Evolutionary conservation across 2,888 invertebrate species (phyloP).

Genomic region (Laspeyria flexula): DNA sequence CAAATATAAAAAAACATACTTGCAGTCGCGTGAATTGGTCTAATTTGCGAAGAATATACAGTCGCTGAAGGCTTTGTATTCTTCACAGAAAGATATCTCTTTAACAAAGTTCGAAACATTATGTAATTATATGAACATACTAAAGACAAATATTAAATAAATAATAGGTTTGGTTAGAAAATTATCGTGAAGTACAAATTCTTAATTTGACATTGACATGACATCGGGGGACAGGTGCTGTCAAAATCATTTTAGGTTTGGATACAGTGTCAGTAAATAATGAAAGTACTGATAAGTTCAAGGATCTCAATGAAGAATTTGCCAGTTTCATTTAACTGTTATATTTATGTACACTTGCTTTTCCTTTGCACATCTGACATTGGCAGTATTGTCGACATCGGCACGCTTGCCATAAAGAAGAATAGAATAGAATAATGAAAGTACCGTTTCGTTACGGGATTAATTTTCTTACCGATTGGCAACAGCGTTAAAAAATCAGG

Average conservation of each 20-base stretch:
- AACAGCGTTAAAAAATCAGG: no score
- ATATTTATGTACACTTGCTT: no score
- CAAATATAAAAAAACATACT: constrained; percentile 46
- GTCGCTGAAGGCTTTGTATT: constrained; percentile 34
- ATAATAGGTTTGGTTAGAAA: constrained; percentile 44
- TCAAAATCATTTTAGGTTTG: not conserved
- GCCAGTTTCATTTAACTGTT: no score
- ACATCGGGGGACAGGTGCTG: not conserved
- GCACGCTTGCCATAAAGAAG: no score
- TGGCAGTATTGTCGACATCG: no score
- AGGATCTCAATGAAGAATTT: no score
- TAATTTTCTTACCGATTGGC: no score
- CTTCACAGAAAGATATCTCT: constrained; percentile 17
- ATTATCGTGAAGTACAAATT: constrained; percentile 16
- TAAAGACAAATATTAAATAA: constrained; percentile 20
- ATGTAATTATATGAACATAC: constrained; percentile 40
- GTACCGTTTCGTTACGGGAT: no score
- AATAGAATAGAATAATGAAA: no score
- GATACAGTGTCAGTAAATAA: no score
- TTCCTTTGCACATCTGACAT: no score
- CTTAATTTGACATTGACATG: constrained; percentile 7
- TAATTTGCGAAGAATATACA: constrained; percentile 34
- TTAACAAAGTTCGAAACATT: constrained; percentile 49
- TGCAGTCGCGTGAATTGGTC: constrained; percentile 59
- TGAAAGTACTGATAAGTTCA: no score